These are phyloP conservation scores for Pristionchus maxplancki DNA, from an alignment of 2,888 invertebrate genomes.

Conservation along the genomic window DNA sequence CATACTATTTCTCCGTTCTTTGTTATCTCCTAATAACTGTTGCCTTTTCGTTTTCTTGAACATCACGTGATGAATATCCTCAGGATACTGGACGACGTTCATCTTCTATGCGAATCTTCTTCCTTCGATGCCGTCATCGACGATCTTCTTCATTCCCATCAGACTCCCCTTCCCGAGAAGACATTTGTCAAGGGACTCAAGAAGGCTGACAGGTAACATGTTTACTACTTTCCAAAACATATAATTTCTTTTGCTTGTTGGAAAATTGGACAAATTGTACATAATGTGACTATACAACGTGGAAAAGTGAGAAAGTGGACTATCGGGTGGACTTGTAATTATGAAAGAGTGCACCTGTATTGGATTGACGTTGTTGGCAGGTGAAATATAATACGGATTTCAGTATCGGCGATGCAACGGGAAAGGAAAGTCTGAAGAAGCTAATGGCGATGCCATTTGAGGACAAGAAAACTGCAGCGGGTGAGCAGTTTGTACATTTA, in stretches of 20 bases:
- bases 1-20: no score
- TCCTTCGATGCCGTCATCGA: not conserved
- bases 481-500: not conserved
- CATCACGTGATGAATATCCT: not conserved
- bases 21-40: no score
- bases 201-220: not conserved
- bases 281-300: not conserved
- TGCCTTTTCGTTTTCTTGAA: no score
- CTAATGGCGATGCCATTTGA: constrained; percentile 22
- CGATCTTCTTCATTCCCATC: not conserved
- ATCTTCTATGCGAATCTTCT: not conserved
- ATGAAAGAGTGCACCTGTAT: not conserved
- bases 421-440: not conserved
- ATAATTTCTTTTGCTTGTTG: not conserved
- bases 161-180: not conserved
- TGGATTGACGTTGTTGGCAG: no score
- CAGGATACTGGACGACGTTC: constrained; percentile 40
- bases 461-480: constrained; percentile 35
- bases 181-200: constrained; percentile 33
- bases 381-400: not conserved
- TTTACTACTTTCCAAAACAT: not conserved
- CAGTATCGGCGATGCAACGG: not conserved
- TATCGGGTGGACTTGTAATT: no score
- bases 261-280: not conserved
- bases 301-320: not conserved